Base-by-base conservation (phyloP, 1,140 invertebrate species). In the Drosophila sucinea region DNA sequence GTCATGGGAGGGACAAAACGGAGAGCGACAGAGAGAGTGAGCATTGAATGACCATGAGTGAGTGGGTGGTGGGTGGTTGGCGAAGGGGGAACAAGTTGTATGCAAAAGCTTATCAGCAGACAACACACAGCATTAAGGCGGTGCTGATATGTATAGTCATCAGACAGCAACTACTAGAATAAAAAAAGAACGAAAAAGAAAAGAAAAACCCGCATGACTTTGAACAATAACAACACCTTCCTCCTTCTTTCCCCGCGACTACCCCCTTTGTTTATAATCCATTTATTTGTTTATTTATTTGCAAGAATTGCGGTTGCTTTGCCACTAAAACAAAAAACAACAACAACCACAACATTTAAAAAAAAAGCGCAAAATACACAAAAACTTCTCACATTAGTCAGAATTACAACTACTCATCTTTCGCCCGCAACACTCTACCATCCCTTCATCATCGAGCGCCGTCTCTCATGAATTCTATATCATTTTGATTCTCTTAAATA, bases 191-290 rank as follows among this genome's bases (percentile, higher is more conserved):
- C 35, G 38, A 47, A 70, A 25, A n/a, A 8, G 5, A 38, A 8
- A 32, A 62, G 38, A 47, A 66, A 58, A 78, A 35, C 44, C 63
- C 76, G 70, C 71, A 83, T 83, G 80, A 83, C 67, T 75, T 63
- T 82, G 69, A 82, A 60, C 23, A 35, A 60, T 4, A 35, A 35
- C 7, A 61, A 41, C 17, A 57, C 60, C 35, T 41, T 54, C 40
- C 27, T 27, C 55, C 67, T 58, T 11, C 8, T 25, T 41, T 40
- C 4, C 5, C 23, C 38, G 66, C 38, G 17, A 33, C 72, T 62
- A 57, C 23, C 10, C 44, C 8, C 44, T 10, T 1, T 7, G 8
- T 5, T 30, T 4, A 3, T 25, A 35, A 60, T 23, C 23, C 38
- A 38, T 54, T 81, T 63, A 27, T 71, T 67, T 67, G 60, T 27